Evolutionary conservation across 2,113 vertebrate genomes (phyloP).

Genomic region (Chloroceryle aenea): DNA sequence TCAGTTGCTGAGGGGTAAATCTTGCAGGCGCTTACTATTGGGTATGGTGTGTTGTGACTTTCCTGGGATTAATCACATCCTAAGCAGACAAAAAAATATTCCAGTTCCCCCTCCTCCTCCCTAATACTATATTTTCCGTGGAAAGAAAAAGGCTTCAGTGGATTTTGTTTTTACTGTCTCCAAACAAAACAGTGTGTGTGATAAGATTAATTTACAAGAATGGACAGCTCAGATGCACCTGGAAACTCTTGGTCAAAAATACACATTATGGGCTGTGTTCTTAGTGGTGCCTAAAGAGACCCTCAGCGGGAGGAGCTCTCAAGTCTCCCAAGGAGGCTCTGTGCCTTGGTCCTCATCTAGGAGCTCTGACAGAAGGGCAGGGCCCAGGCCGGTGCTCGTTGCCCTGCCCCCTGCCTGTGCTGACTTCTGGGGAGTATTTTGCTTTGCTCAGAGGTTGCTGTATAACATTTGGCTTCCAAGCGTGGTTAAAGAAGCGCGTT

Average conservation of each 20-base stretch:
- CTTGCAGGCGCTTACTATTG: background rate
- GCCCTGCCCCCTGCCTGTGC: background rate
- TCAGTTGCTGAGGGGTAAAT: background rate
- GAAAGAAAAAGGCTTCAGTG: background rate
- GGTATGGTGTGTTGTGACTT: background rate
- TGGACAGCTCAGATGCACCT: background rate
- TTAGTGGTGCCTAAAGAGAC: background rate
- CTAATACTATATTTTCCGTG: background rate
- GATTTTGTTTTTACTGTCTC: background rate
- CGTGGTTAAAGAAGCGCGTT: background rate
- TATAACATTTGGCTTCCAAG: background rate
- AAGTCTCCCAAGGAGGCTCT: background rate
- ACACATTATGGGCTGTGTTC: fast-evolving
- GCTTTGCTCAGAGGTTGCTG: background rate
- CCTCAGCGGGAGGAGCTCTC: background rate
- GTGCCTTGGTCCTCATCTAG: background rate
- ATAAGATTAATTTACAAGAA: background rate
- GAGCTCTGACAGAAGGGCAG: fast-evolving
- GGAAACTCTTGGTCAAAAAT: background rate
- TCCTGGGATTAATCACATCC: background rate
- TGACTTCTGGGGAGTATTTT: fast-evolving
- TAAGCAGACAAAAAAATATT: background rate
- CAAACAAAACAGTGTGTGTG: background rate
- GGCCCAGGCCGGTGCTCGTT: background rate
- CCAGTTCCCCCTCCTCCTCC: background rate